Base-by-base conservation (phyloP, 2,113 vertebrate genomes). In the Calidris pugnax region DNA sequence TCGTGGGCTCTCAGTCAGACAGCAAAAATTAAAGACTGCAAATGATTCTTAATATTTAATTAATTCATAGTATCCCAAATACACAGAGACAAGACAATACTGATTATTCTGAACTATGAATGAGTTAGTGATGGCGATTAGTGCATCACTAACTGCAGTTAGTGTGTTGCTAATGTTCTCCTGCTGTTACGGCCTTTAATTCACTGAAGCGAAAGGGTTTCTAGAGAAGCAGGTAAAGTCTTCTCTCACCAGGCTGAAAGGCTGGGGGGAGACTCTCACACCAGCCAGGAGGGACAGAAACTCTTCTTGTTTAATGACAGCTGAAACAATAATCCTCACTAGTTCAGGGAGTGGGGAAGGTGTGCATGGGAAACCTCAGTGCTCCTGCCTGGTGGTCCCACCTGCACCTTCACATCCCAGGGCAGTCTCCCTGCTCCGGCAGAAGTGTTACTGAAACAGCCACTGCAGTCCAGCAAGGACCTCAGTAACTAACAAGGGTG, bases 11-110 rank as follows among this genome's bases (percentile, higher is more conserved):
- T 0, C 91, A 76, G 91, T 95, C 87, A 85, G 92, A 93, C 56
- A 93, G 57, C 62, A 95, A 73, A 93, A 95, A 85, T 95, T 89
- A 91, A 93, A 89, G 83, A 73, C 76, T 62, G 62, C 28, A 74
- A 78, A 85, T 79, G 90, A 95, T 87, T 91, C 74, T 82, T 66
- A 89, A 55, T 23, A 21, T 96, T 79, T 75, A 91, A 94, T 89
- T 89, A 92, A 97, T 95, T 89, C 69, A 93, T 30, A 79, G 53
- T 48, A 85, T 79, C 76, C 43, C 59, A 92, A 73, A 90, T 33
- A 62, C 41, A 55, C 14, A 87, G 57, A 75, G 84, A 77, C 73
- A 92, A 72, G 84, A 77, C 73, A 93, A 75, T 53, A 89, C n/a
- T 71, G 71, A 83, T 75, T 77, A 91, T 93, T 87, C 74, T 9